Evolutionary conservation across 2,888 invertebrate genomes (phyloP).

Genomic region (Netelia virgata): DNA sequence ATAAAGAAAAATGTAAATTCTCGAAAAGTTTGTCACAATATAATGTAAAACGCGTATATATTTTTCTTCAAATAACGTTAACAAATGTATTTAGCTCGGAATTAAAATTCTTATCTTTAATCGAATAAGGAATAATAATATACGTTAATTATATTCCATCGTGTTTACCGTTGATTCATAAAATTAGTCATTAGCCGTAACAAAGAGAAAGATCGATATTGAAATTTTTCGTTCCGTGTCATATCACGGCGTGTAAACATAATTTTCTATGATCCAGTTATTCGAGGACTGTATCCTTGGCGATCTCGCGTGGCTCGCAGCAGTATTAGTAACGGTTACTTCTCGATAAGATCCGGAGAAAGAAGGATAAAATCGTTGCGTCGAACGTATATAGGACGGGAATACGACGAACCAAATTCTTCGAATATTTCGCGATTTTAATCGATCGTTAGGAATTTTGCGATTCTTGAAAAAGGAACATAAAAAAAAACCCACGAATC

Average conservation of each 20-base stretch:
- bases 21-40: too few relatives aligned
- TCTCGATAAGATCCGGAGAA: background rate
- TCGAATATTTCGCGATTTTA: conserved; percentile 36
- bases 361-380: conserved; percentile 1
- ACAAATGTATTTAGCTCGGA: too few relatives aligned
- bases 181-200: background rate
- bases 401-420: conserved; percentile 37
- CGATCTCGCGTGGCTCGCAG: conserved; percentile 1
- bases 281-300: conserved; percentile 23
- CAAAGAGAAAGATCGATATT: background rate
- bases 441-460: conserved; percentile 3
- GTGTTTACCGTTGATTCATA: background rate
- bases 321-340: conserved; percentile 27
- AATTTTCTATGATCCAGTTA: conserved; percentile 14
- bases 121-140: too few relatives aligned
- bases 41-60: too few relatives aligned
- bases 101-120: too few relatives aligned
- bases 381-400: background rate
- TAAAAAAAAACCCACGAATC: conserved; percentile 22
- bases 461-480: background rate
- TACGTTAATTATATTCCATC: too few relatives aligned
- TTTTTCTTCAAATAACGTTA: too few relatives aligned
- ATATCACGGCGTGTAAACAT: too few relatives aligned
- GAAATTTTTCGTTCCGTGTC: too few relatives aligned
- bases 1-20: too few relatives aligned